Evolutionary conservation across 2,888 invertebrate species (phyloP).

Genomic region (Pseudanteris insignis): DNA sequence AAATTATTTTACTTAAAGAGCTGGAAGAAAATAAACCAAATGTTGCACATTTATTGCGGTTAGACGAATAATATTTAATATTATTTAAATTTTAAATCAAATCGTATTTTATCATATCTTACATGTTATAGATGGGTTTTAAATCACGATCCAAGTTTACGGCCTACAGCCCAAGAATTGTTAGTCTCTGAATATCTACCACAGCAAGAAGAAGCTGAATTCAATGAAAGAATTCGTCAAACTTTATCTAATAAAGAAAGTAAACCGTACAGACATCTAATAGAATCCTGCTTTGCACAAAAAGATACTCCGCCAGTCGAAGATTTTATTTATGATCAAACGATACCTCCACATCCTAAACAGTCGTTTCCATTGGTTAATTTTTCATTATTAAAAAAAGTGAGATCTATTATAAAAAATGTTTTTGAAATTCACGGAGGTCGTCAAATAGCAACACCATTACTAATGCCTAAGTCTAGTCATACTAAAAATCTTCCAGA

Average conservation of each 20-base stretch:
- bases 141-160: conserved; percentile 81
- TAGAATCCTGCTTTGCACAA: conserved; percentile 70
- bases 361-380: conserved; percentile 47
- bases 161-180: conserved; percentile 88
- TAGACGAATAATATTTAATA: conserved; percentile 31
- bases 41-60: conserved; percentile 74
- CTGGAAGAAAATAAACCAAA: conserved; percentile 72
- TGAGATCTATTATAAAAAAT: conserved; percentile 67
- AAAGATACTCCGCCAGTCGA: conserved; percentile 73
- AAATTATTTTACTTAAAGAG: conserved; percentile 77
- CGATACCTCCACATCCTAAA: conserved; percentile 2
- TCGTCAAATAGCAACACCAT: conserved; percentile 78
- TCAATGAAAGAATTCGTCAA: conserved; percentile 83
- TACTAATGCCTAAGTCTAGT: conserved; percentile 79
- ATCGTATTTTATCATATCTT: no score
- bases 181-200: conserved; percentile 85
- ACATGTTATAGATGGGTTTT: conserved; percentile 75
- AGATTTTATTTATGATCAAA: conserved; percentile 79
- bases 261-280: conserved; percentile 79
- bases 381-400: conserved; percentile 53
- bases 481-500: conserved; percentile 70
- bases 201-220: conserved; percentile 82
- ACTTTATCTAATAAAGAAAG: conserved; percentile 83
- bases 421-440: conserved; percentile 84
- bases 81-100: not conserved